These are phyloP conservation scores for Desoria tigrina DNA, from an alignment of 2,888 invertebrate genomes.

Conservation along the genomic window DNA sequence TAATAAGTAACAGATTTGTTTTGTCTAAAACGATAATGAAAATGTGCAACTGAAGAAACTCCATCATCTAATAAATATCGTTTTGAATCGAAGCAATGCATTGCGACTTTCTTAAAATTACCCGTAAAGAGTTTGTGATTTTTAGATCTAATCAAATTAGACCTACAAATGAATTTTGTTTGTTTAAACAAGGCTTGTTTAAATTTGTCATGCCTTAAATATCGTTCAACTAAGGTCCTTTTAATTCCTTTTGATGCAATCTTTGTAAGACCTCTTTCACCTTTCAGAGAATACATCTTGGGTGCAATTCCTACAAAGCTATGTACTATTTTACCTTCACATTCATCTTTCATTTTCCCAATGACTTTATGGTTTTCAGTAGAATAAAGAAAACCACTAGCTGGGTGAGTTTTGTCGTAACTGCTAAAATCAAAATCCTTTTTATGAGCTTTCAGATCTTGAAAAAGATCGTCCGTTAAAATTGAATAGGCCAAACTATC, in stretches of 20 bases:
- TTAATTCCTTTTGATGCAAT: conserved; percentile 35
- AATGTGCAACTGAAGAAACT: conserved; percentile 27
- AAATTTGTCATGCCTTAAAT: conserved; percentile 14
- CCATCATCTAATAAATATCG: conserved; percentile 31
- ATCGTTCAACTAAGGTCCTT: conserved; percentile 14
- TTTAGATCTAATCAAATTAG: conserved; percentile 25
- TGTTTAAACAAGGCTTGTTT: conserved; percentile 16
- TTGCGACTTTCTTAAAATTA: conserved; percentile 14
- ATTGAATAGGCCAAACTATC: conserved; percentile 42
- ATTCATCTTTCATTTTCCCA: conserved; percentile 53
- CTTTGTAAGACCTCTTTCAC: conserved; percentile 16
- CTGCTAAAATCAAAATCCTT: conserved; percentile 31
- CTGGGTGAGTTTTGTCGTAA: conserved; percentile 27
- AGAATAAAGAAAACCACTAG: conserved; percentile 14
- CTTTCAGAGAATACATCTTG: conserved; percentile 29
- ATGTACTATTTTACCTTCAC: conserved; percentile 28
- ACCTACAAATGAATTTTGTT: conserved; percentile 1
- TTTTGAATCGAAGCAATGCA: conserved; percentile 34
- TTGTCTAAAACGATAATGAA: neutral
- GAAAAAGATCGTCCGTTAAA: conserved; percentile 28
- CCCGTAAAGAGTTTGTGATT: conserved; percentile 25
- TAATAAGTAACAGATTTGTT: no score
- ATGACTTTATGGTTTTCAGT: conserved; percentile 45
- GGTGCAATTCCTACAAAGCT: conserved; percentile 49
- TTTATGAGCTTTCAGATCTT: conserved; percentile 12